Conservation (phyloP, 2,888 invertebrate species). For the Steinernema scapterisci region DNA sequence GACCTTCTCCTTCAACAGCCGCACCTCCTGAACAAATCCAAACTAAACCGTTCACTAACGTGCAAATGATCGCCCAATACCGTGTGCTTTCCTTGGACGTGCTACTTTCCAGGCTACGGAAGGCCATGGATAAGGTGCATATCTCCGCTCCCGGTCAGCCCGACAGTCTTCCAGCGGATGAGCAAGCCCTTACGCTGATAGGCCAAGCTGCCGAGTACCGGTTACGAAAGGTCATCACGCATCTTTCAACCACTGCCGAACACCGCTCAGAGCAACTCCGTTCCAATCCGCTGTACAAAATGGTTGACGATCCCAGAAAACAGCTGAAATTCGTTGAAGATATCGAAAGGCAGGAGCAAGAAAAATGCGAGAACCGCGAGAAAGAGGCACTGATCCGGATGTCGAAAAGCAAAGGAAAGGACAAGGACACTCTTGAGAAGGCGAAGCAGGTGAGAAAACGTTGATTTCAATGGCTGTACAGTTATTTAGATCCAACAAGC, state of each 20-base stretch:
- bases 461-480: neutral
- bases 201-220: constrained; percentile 93
- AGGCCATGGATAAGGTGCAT: neutral
- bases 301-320: constrained; percentile 84
- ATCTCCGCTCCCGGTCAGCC: neutral
- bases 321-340: constrained; percentile 96
- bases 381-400: constrained; percentile 88
- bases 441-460: constrained; percentile 76
- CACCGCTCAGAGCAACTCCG: constrained; percentile 88
- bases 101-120: neutral
- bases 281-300: constrained; percentile 85
- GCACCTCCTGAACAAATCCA: constrained; percentile 19
- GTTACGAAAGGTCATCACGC: constrained; percentile 86
- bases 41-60: constrained; percentile 13
- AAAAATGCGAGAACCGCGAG: constrained; percentile 91
- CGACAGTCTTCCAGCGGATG: neutral
- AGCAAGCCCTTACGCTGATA: constrained; percentile 75
- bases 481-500: constrained; percentile 54
- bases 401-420: constrained; percentile 71
- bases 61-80: constrained; percentile 14
- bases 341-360: constrained; percentile 88
- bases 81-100: constrained; percentile 5
- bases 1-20: neutral
- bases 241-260: constrained; percentile 88
- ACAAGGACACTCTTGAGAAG: constrained; percentile 93